Evolutionary conservation across 2,113 vertebrate genomes (phyloP), one percentile per base, ranked within the genome.

Genomic region (Grammomys surdaster): DNA sequence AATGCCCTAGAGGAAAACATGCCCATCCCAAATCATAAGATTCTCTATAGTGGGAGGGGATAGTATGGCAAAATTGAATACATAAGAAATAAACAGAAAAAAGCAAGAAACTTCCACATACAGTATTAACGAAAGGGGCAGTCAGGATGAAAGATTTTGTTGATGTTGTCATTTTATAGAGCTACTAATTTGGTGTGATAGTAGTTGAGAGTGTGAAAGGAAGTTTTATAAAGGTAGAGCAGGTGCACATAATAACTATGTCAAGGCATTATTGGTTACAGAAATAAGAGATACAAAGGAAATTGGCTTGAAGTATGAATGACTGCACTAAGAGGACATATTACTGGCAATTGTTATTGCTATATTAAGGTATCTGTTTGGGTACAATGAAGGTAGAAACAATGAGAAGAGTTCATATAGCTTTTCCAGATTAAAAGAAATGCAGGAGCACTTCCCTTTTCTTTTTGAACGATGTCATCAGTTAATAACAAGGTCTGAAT

Each of bases 261-360:
- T 17, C 33, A 11, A 89, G 12, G 60, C 22, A 28, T n/a, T 54
- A 20, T 33, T 43, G 16, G 70, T 3, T 73, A 24, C 36, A 91
- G 80, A 95, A 69, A 31, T n/a, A 78, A 90, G 7, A 24, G 16
- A 54, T 43, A 95, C 69, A 91, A 81, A 94, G 90, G 26, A 43
- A 3, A 31, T 28, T n/a, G 67, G 9, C 26, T 70, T 88, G 24
- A 87, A 36, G 17, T 91, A 17, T 43, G 11, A 81, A 94, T 60
- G 33, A 70, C 56, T 90, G 48, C 7, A 70, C 20, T 56, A 90
- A 75, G 60, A 88, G 80, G 5, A 20, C 19, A 70, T 17, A 56
- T 70, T 75, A 90, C 24, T 31, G 87, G 4, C 9, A 40, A 40
- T 54, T 92, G 13, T 12, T 89, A 17, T 93, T 86, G 19, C 24